These are phyloP conservation scores for Atlantisia rogersi DNA, from an alignment of 2,113 vertebrate genomes.

Conservation along the genomic window DNA sequence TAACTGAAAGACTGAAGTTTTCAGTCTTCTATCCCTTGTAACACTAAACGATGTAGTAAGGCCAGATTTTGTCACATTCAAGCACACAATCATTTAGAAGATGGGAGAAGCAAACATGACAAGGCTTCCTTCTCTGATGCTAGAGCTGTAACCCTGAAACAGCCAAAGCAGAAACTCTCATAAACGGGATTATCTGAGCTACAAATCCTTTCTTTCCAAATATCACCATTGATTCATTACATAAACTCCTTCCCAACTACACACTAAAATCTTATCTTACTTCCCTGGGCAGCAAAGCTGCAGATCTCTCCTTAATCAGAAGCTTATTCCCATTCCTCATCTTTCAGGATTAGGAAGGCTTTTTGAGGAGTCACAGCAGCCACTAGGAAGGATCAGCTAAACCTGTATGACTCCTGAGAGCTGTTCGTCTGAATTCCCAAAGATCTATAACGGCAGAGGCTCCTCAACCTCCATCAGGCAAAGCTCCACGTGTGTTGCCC, in stretches of 20 bases:
- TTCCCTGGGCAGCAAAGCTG: background rate
- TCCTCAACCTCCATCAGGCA: background rate
- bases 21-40: background rate
- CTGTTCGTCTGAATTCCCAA: background rate
- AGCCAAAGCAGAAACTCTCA: background rate
- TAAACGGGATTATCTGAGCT: background rate
- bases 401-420: background rate
- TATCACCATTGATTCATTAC: background rate
- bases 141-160: background rate
- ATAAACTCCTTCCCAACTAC: background rate
- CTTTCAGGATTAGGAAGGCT: background rate
- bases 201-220: background rate
- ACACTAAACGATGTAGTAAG: background rate
- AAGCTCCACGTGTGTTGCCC: accelerated
- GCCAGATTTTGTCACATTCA: background rate
- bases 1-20: background rate
- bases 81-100: background rate
- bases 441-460: background rate
- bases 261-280: background rate
- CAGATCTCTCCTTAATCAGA: background rate
- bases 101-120: background rate
- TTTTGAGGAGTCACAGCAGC: background rate
- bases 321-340: background rate
- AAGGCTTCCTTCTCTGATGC: background rate
- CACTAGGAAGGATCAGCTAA: background rate